Evolutionary conservation across 1,140 invertebrate species (phyloP), one percentile per base, ranked within the genome.

Genomic region (Watersipora subatra): DNA sequence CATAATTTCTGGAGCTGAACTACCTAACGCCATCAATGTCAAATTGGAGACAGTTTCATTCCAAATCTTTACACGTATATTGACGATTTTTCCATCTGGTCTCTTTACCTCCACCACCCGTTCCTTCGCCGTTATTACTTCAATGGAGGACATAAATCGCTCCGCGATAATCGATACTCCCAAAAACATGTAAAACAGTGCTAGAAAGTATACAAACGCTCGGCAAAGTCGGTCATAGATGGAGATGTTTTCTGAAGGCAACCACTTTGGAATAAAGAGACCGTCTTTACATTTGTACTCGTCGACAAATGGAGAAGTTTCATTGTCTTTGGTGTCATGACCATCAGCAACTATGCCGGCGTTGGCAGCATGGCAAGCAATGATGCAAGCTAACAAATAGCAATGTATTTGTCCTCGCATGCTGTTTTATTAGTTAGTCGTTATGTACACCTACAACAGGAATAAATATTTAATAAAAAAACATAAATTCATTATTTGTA

Each of bases 121-220:
- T 2, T 84, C 86, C 74, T 85, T 85, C 71, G 83, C 84, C 1
- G 85, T 87, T 67, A 87, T 87, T 67, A 82, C 83, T 73, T 87
- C 85, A 65, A 87, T 86, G 64, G 85, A 76, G 30, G 83, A 81
- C 85, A 86, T 86, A 72, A 86, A 86, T 66, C 83, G 76, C 71
- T 84, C 84, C 30, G 84, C 82, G 7, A 86, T 81, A 68, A 87
- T 86, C 62, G 86, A 82, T 2, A 86, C 72, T n/a, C 79, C 81
- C 57, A 83, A 67, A 65, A 83, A 83, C 61, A 76, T 76, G 75
- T 85, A 86, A 2, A 87, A 67, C 0, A 87, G 74, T 3, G 79
- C 83, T 12, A 83, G 57, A 2, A 86, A 71, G 72, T 86, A 87
- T 12, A 85, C 66, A 57, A 76, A 68, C 1, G 80, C 82, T 2